Conservation (phyloP, 2,888 invertebrate species). For the Sialis fuliginosa region DNA sequence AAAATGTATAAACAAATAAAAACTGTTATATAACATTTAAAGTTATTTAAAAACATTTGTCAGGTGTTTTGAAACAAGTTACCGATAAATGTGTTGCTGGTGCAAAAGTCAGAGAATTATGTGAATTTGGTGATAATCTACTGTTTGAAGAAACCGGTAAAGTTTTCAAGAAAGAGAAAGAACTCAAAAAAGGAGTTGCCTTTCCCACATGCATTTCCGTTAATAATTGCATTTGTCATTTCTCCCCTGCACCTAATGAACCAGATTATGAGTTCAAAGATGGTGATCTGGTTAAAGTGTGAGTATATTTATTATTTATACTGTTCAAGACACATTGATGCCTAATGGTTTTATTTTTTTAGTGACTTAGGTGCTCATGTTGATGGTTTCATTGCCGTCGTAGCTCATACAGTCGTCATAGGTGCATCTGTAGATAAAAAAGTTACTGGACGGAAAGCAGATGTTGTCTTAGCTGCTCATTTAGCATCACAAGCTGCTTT, state of each 20-base stretch:
- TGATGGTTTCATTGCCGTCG: conserved; percentile 97
- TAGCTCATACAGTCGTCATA: conserved; percentile 87
- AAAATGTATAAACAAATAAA: no score
- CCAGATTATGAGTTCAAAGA: conserved; percentile 68
- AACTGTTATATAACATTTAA: no score
- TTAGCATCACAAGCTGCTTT: conserved; percentile 91
- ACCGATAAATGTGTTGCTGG: conserved; percentile 75
- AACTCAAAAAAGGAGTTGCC: conserved; percentile 93
- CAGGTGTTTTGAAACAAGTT: conserved; percentile 78
- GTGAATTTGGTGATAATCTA: conserved; percentile 79
- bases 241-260: conserved; percentile 89
- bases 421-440: conserved; percentile 57
- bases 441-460: conserved; percentile 78
- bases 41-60: conserved; percentile 20
- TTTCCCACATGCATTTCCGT: conserved; percentile 98
- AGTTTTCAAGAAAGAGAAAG: conserved; percentile 97
- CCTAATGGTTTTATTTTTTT: conserved; percentile 16
- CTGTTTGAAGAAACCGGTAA: conserved; percentile 83
- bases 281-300: conserved; percentile 96
- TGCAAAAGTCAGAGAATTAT: conserved; percentile 78
- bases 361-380: conserved; percentile 96
- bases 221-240: conserved; percentile 99
- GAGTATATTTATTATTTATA: conserved; percentile 27
- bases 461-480: conserved; percentile 89
- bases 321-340: neutral